phyloP scores from a whole-genome alignment of 2,888 invertebrate genomes.

The Cantharis rufa region DNA sequence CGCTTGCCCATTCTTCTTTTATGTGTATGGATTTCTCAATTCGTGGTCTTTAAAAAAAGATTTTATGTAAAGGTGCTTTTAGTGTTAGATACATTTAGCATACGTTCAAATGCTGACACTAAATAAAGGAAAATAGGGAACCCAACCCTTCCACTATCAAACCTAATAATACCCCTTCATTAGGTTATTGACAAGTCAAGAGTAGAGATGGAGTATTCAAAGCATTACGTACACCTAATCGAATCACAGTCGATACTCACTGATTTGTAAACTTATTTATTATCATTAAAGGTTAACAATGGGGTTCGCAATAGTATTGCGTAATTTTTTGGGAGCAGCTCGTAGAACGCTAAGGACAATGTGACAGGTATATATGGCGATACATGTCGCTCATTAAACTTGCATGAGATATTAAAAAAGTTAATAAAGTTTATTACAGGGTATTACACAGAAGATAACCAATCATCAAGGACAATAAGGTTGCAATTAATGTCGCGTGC shows the following conservation, averaged over 20 bases:
- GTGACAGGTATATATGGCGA: neutral
- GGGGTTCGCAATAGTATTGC: neutral
- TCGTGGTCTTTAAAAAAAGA: neutral
- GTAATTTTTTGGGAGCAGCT: neutral
- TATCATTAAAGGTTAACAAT: constrained; percentile 36
- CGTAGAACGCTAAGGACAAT: neutral
- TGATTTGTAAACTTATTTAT: constrained; percentile 49
- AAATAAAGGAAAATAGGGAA: constrained; percentile 27
- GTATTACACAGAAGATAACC: neutral
- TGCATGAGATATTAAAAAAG: neutral
- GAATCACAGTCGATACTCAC: constrained; percentile 46
- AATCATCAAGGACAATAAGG: constrained; percentile 19
- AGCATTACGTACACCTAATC: constrained; percentile 45
- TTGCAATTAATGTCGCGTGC: constrained; percentile 26
- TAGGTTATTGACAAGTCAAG: constrained; percentile 54
- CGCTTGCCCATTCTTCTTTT: too few species aligned
- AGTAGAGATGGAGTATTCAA: constrained; percentile 36
- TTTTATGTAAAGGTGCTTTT: neutral
- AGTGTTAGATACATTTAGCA: constrained; percentile 9
- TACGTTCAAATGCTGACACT: constrained; percentile 16
- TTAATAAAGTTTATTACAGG: neutral
- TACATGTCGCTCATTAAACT: neutral
- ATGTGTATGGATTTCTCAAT: neutral
- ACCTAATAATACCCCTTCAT: constrained; percentile 52
- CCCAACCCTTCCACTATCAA: constrained; percentile 37